Base-by-base conservation (phyloP, 2,797 vertebrate genomes). In the Microhierax caerulescens region DNA sequence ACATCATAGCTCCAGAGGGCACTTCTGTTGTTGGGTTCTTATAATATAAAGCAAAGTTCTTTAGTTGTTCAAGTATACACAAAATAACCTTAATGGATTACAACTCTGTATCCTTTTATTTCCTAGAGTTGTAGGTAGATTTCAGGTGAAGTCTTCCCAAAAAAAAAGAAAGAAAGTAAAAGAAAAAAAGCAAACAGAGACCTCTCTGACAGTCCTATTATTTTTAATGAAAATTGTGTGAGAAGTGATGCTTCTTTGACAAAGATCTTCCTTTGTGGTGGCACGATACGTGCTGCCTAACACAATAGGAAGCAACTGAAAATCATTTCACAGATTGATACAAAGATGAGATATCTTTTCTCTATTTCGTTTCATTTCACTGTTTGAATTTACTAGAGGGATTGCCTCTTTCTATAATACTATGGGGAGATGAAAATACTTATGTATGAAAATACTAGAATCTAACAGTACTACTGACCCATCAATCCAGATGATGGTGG, bases 321-420 rank as follows among this genome's bases (percentile, higher is more conserved):
- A 65, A 54, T 36, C 0, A 14, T 64, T 80, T 74, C 20, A 48
- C 37, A 69, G 63, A 81, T 86, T 76, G 69, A 36, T 48, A 63
- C 16, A 82, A 56, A 70, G 60, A 34, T 21, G 56, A 73, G 25
- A 21, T 50, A 45, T 69, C 53, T 85, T 79, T 87, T 91, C 43
- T 64, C 51, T 68, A 3, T 64, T 83, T 86, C 34, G 20, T 90
- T 82, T 85, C 5, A 16, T 92, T 82, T 88, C 10, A 23, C 68
- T 65, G 96, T 98, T 98, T 96, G 64, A 97, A 98, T 98, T 98
- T 98, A 96, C 97, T 98, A 97, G 84, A 98, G 98, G 97, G 97
- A 22, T 27, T 97, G 97, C 97, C 97, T 98, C 96, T 97, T 97
- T 98, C 98, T 97, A 97, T 98, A 98, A 97, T 87, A 92, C 77